Percentiles rank a stretch among this genome's conserved stretches.
Evolutionary conservation across 2,888 invertebrate species (phyloP).

Genomic region (Clivina fossor): DNA sequence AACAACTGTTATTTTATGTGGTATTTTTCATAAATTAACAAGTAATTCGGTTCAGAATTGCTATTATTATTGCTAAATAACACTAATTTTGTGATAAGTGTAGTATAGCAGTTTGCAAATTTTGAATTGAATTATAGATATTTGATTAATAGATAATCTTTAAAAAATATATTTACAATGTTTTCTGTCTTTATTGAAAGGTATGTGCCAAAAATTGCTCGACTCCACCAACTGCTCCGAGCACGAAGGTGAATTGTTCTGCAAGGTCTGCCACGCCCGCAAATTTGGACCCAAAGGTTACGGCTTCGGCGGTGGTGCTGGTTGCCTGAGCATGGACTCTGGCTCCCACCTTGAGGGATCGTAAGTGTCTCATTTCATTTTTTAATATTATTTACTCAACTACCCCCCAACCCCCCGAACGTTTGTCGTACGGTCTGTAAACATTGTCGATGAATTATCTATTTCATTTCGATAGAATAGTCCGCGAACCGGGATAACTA

Average conservation of each 20-base stretch:
- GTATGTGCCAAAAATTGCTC: constrained; percentile 94
- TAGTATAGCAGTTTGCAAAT: constrained; percentile 2
- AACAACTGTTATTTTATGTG: too few species aligned
- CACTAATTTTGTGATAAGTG: constrained; percentile 3
- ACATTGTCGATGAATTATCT: too few species aligned
- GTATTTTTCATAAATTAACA: too few species aligned
- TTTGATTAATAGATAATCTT: constrained; percentile 35
- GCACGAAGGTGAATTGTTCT: constrained; percentile 95
- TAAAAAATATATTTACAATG: too few species aligned
- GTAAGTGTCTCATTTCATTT: constrained; percentile 65
- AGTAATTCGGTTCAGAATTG: too few species aligned
- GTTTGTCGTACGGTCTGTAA: too few species aligned
- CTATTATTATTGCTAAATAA: too few species aligned
- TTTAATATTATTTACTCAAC: too few species aligned
- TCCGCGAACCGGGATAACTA: too few species aligned
- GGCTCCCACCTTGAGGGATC: constrained; percentile 79
- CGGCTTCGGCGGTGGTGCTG: constrained; percentile 98
- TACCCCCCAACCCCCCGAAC: too few species aligned
- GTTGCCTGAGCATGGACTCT: constrained; percentile 93
- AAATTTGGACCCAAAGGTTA: constrained; percentile 98
- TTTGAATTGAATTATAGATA: neutral
- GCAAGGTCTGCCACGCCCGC: constrained; percentile 96
- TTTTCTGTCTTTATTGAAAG: too few species aligned
- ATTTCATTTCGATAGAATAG: too few species aligned
- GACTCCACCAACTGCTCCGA: constrained; percentile 98